Evolutionary conservation across 2,888 invertebrate genomes (phyloP), one percentile per base, ranked within the genome.

Genomic region (Papilio gigon): DNA sequence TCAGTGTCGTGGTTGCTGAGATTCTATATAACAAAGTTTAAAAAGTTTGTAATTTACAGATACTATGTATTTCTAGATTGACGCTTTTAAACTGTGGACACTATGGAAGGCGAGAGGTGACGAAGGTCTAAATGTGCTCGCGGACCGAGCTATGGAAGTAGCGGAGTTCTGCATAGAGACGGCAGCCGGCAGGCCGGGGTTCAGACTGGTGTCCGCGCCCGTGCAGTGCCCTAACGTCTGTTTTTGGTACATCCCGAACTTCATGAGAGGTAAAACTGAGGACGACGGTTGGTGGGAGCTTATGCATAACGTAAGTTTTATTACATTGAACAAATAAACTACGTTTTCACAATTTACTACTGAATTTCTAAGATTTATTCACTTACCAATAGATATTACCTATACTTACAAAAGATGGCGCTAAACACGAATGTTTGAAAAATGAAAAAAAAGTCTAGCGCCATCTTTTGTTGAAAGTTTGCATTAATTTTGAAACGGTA

Each of bases 31-130:
- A n/a, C n/a, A n/a, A n/a, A n/a, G n/a, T n/a, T n/a, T 14, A 14
- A 9, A 25, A 4, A 50, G 0, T 14, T 6, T 14, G 1, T 27
- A 14, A 6, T 37, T 59, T 20, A n/a, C 4, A 14, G 6, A 20
- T 20, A 27, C 17, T n/a, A 58, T 35, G 30, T 67, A 42, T 65
- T 80, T 76, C 30, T 78, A 94, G 94, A 93, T 97, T 65, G 98
- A 98, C 83, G 95, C 96, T 1, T 95, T 98, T 81, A 98, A 98
- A 86, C 92, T 98, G 6, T 98, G 98, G 98, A 86, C 97, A 73
- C 96, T 97, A 95, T 97, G 98, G 95, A 96, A 97, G 81, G 96
- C 97, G 0, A 92, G 96, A 0, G 96, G 97, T 0, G 93, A 94
- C 60, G 78, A 79, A 0, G 95, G 94, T 0, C 90, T 96, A 1